Percentiles rank a stretch among this genome's conserved stretches.
Evolutionary conservation across 2,797 vertebrate species (phyloP).

Genomic region (Silurus aristotelis): DNA sequence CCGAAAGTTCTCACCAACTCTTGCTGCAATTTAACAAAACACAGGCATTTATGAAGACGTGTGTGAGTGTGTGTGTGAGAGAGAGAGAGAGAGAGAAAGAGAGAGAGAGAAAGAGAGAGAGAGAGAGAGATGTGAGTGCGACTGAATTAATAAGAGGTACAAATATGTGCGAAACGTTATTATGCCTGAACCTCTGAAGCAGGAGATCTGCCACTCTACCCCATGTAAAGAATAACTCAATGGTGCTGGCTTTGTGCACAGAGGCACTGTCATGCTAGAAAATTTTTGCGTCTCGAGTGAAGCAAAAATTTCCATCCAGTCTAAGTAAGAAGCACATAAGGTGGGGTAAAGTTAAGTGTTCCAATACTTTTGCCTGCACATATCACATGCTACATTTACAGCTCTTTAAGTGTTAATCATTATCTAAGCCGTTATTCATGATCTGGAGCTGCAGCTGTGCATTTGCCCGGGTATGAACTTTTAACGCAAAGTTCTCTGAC

Average conservation of each 20-base stretch:
- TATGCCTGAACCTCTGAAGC: too few relatives aligned
- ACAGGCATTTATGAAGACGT: constrained; percentile 6
- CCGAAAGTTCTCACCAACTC: background rate
- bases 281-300: too few relatives aligned
- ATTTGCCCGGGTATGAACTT: background rate
- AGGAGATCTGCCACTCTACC: too few relatives aligned
- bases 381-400: background rate
- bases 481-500: background rate
- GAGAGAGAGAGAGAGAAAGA: constrained; percentile 35
- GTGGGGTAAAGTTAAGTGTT: too few relatives aligned
- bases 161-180: constrained; percentile 53
- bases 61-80: background rate
- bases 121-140: constrained; percentile 56
- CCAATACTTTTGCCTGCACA: too few relatives aligned
- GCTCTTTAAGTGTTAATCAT: background rate
- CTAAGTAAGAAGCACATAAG: too few relatives aligned
- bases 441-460: background rate
- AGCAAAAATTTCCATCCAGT: too few relatives aligned
- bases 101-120: too few relatives aligned
- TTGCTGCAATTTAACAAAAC: background rate
- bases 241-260: too few relatives aligned
- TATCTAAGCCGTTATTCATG: background rate
- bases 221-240: too few relatives aligned
- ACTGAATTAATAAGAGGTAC: constrained; percentile 73
- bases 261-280: too few relatives aligned